Base-by-base conservation (phyloP, 92 coral and sea anemone species). In the Parazoanthus darwini region DNA sequence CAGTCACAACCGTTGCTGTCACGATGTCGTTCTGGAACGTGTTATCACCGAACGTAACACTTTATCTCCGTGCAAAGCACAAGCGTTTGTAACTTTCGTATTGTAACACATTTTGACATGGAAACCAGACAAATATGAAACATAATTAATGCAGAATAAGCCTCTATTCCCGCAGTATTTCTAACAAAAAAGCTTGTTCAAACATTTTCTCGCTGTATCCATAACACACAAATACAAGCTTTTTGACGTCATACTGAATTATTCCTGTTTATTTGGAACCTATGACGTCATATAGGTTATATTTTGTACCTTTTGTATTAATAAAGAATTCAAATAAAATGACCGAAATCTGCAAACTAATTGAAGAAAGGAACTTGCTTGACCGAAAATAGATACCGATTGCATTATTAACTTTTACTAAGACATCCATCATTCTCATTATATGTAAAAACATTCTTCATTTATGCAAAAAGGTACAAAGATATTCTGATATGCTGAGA, bases 401-500 rank as follows among this genome's bases (percentile, higher is more conserved):
- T 18, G 48, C 23, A 76, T 20, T 1, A 74, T 1, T 18, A 6
- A 63, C 15, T 18, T 63, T 63, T 5, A 63, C 3, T 6, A 23
- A 63, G 22, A 63, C 25, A 63, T 25, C 68, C 20, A 3, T 63
- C 68, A 63, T 63, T 16, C 20, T 36, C 36, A 13, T 4, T 29
- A 35, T 4, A 26, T 72, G 37, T 38, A 72, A 38, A 26, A 26
- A 11, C 26, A 15, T 39, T 76, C 80, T 76, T 76, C 80, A 42
- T 39, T 76, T 39, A 38, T 39, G 25, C 50, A 76, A 76, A 76
- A 76, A 76, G 80, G 51, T 76, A 76, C 80, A 76, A 76, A 76
- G 23, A 76, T 76, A 39, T 39, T 37, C 80, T 39, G 70, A 63
- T 63, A 63, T 76, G 9, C 20, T 72, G 46, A 74, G 79, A 74